Conservation (phyloP, 2,888 invertebrate genomes). For the Nemoura dubitans region DNA sequence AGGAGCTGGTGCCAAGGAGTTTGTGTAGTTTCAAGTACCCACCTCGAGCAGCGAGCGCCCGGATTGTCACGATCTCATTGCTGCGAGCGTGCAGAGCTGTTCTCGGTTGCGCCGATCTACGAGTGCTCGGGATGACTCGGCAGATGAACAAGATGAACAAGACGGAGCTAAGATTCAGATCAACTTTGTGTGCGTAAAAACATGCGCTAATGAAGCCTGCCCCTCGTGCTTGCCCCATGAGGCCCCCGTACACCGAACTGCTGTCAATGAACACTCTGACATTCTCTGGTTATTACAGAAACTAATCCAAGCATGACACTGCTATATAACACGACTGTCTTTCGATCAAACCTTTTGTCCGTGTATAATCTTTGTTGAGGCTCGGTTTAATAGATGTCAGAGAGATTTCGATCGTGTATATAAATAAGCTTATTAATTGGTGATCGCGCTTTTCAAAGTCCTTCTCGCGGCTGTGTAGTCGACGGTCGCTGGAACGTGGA, state of each 20-base stretch:
- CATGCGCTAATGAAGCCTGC: background rate
- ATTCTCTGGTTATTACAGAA: background rate
- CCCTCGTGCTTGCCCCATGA: background rate
- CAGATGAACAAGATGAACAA: background rate
- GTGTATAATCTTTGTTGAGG: background rate
- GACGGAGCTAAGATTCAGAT: background rate
- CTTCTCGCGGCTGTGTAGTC: background rate
- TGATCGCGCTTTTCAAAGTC: background rate
- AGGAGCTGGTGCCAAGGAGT: background rate
- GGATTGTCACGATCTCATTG: background rate
- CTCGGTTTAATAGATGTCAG: background rate
- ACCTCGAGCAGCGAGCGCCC: background rate
- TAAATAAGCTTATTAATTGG: constrained; percentile 12
- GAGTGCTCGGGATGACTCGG: background rate
- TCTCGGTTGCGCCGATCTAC: background rate
- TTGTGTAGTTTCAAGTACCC: background rate
- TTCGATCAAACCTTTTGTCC: background rate
- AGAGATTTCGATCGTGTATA: constrained; percentile 4
- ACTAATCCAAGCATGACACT: background rate
- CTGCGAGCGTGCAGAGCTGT: background rate
- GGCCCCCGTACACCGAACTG: background rate
- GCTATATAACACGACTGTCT: background rate
- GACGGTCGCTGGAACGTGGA: background rate
- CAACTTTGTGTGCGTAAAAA: background rate
- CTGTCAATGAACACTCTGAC: background rate